Evolutionary conservation across 92 coral and sea anemone species (phyloP).

Genomic region (Montipora capitata): DNA sequence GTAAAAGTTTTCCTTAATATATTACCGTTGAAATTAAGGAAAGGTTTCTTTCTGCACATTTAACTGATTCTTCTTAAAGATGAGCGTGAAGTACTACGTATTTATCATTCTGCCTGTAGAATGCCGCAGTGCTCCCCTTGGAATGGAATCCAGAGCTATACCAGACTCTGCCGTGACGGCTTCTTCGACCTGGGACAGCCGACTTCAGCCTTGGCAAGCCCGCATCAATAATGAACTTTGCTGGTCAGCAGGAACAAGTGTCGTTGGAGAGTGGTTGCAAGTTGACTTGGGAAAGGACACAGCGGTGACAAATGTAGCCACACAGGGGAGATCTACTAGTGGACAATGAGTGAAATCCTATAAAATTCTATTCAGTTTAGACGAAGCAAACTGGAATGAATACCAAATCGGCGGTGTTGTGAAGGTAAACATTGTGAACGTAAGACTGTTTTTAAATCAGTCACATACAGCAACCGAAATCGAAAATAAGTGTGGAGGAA

Average conservation of each 20-base stretch:
- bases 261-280: slow-evolving; percentile 34
- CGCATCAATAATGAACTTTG: not conserved
- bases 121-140: slow-evolving; percentile 48
- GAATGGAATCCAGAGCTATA: slow-evolving; percentile 55
- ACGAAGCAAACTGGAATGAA: slow-evolving; percentile 31
- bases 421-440: slow-evolving; percentile 5
- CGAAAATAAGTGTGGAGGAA: too few relatives aligned
- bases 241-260: not conserved
- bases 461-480: too few relatives aligned
- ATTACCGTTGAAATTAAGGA: too few relatives aligned
- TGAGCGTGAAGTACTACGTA: too few relatives aligned
- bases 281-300: slow-evolving; percentile 17
- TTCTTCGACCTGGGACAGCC: not conserved
- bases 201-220: not conserved
- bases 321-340: slow-evolving; percentile 15
- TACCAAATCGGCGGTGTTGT: slow-evolving; percentile 5
- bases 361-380: slow-evolving; percentile 21
- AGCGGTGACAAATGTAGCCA: slow-evolving; percentile 29
- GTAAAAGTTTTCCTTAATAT: too few relatives aligned
- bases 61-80: too few relatives aligned
- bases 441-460: too few relatives aligned
- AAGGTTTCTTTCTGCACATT: too few relatives aligned
- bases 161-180: slow-evolving; percentile 51
- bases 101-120: slow-evolving; percentile 18
- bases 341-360: slow-evolving; percentile 29